Conservation (phyloP, 2,113 vertebrate species). For the Pontoporia blainvillei region DNA sequence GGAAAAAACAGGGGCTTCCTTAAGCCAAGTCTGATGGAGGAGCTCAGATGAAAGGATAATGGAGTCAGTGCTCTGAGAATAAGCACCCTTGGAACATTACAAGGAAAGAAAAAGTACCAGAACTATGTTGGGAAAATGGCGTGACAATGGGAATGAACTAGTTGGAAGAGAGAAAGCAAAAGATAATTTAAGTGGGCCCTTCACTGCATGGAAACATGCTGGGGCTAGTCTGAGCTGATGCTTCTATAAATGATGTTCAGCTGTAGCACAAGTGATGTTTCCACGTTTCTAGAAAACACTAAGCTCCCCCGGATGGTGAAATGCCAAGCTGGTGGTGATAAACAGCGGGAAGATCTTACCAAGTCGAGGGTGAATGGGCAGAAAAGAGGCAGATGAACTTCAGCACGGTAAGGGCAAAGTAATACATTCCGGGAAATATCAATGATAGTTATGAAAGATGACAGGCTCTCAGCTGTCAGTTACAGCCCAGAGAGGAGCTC, state of each 20-base stretch:
- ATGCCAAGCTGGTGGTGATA: constrained; percentile 10
- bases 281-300: constrained; percentile 4
- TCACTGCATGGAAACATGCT: not conserved
- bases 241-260: not conserved
- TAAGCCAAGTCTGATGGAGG: not conserved
- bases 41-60: not conserved
- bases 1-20: not conserved
- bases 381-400: not conserved
- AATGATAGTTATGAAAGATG: not conserved
- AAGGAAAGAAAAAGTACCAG: not conserved
- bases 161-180: not conserved
- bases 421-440: not conserved
- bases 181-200: not conserved
- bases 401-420: not conserved
- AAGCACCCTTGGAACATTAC: not conserved
- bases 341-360: constrained; percentile 30
- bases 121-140: not conserved
- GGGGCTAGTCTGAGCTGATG: not conserved
- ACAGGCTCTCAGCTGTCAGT: not conserved
- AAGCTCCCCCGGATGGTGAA: constrained; percentile 40
- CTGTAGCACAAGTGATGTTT: constrained; percentile 1
- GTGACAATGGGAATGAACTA: not conserved
- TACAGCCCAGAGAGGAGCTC: not conserved
- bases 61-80: not conserved
- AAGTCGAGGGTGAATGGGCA: not conserved